Evolutionary conservation across 2,888 invertebrate genomes (phyloP), one percentile per base, ranked within the genome.

Genomic region (Tetragonula carbonaria): DNA sequence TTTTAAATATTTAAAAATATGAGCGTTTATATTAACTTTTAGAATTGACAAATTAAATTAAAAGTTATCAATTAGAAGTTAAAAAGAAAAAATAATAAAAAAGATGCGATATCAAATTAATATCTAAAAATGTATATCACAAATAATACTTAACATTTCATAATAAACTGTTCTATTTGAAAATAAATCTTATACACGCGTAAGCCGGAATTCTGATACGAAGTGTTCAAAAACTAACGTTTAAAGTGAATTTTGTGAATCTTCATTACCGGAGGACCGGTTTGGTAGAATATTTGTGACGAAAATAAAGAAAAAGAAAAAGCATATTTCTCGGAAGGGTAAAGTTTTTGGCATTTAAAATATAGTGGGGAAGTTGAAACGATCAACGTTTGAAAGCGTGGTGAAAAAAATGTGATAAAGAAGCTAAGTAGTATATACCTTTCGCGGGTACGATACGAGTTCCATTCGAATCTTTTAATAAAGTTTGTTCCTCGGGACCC

Each of bases 401-500:
- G 79, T 45, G 62, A 67, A 74, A 84, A 28, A 33, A 38, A 66
- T 63, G 38, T 45, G 51, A 84, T 23, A 50, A 16, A 62, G 63
- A 76, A 67, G 28, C 63, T 65, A 33, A 76, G 45, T 76, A 50
- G 65, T 85, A 88, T 85, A 93, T 87, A 93, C 93, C 92, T 88
- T 93, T 93, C 45, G 87, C 74, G 33, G 91, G 88, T 0, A 93
- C 88, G 74, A 93, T 93, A 50, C 92, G 91, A 70, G 92, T 90
- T 53, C 93, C 93, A 77, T 93, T 94, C 5, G 91, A 90, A 79
- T 94, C 93, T 86, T 93, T 93, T 6, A 94, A 87, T 45, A 94
- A 91, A 8, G 93, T 94, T 73, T 94, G 94, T 81, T 94, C 94
- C 84, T 94, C 94, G 21, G 93, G 92, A n/a, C 93, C 94, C 23